These are phyloP conservation scores for Fistularia commersonii DNA, from an alignment of 2,797 vertebrate genomes.

Conservation along the genomic window DNA sequence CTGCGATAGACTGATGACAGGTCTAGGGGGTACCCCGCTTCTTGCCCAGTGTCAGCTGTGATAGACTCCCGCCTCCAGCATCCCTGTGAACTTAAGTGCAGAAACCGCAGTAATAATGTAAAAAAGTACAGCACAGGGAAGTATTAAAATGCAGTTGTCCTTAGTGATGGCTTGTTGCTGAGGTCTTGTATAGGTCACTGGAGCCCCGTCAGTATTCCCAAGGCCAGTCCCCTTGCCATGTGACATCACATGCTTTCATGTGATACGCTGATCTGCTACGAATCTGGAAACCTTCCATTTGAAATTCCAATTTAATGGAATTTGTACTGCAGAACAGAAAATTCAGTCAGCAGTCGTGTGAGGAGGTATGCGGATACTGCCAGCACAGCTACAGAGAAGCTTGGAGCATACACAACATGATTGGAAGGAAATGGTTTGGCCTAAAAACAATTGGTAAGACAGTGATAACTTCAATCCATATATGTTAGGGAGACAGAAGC, in stretches of 20 bases:
- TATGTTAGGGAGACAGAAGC: slow-evolving; percentile 10
- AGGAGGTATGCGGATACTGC: slow-evolving; percentile 57
- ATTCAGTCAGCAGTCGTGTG: slow-evolving; percentile 64
- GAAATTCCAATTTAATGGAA: slow-evolving; percentile 78
- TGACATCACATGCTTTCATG: slow-evolving; percentile 85
- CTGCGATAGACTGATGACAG: too few species aligned
- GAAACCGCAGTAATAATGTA: too few species aligned
- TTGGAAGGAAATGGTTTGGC: slow-evolving; percentile 34
- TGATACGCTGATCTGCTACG: slow-evolving; percentile 75
- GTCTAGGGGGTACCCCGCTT: too few species aligned
- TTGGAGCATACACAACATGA: slow-evolving; percentile 49
- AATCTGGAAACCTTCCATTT: slow-evolving; percentile 76
- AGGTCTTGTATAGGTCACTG: slow-evolving; percentile 44
- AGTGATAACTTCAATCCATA: not conserved
- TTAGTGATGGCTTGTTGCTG: slow-evolving; percentile 15
- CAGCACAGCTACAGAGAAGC: slow-evolving; percentile 42
- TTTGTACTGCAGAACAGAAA: slow-evolving; percentile 71
- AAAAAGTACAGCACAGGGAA: not conserved
- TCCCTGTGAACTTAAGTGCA: too few species aligned
- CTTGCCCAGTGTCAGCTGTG: too few species aligned
- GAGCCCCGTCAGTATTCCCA: slow-evolving; percentile 43
- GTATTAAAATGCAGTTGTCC: slow-evolving; percentile 31
- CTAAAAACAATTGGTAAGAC: slow-evolving; percentile 51
- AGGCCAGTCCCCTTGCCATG: slow-evolving; percentile 65
- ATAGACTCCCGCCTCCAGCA: too few species aligned